Evolutionary conservation across 2,888 invertebrate genomes (phyloP).

Genomic region (Corbicula japonica): DNA sequence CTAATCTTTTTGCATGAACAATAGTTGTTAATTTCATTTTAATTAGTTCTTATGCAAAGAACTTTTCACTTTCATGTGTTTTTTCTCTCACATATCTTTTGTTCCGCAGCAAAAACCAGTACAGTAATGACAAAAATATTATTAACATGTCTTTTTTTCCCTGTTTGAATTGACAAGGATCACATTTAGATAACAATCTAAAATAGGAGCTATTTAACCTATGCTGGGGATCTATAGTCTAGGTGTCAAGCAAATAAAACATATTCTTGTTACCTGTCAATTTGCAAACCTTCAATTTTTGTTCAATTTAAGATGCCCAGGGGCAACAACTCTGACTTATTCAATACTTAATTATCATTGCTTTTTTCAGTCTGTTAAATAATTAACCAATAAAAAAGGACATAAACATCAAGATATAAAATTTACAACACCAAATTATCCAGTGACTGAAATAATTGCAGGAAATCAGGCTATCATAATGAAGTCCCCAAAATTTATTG

Average conservation of each 20-base stretch:
- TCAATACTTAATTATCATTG: slow-evolving; percentile 10
- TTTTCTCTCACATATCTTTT: no score
- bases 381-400: slow-evolving; percentile 20
- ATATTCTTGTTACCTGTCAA: slow-evolving; percentile 5
- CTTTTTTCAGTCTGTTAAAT: slow-evolving; percentile 18
- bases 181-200: slow-evolving; percentile 10
- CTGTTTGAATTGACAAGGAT: background rate
- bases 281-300: slow-evolving; percentile 13
- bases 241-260: slow-evolving; percentile 13
- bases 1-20: background rate
- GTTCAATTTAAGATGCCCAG: slow-evolving; percentile 10
- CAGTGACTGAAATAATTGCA: slow-evolving; percentile 17
- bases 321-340: slow-evolving; percentile 18
- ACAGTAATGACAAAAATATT: no score
- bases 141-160: no score
- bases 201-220: slow-evolving; percentile 7
- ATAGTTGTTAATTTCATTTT: slow-evolving; percentile 1
- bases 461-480: slow-evolving; percentile 3
- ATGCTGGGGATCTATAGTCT: background rate
- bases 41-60: no score
- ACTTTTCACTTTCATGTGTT: no score
- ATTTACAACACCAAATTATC: slow-evolving; percentile 20
- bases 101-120: no score
- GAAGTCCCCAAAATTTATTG: slow-evolving; percentile 5
- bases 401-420: slow-evolving; percentile 7